Conservation (phyloP, 2,797 vertebrate genomes). For the Squalus acanthias region DNA sequence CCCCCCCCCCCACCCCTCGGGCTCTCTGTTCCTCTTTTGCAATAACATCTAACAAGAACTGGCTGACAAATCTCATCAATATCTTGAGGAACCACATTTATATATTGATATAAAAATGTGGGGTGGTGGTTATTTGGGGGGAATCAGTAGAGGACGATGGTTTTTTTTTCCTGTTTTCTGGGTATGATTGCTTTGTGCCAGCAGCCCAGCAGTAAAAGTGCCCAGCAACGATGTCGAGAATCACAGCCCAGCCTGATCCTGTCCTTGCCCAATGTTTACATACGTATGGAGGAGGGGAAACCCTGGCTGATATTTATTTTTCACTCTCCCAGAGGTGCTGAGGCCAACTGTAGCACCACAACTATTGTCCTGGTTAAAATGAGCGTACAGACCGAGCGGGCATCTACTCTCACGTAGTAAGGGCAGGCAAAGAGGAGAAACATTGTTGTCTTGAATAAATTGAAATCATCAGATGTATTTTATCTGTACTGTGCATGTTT, state of each 20-base stretch:
- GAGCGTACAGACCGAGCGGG: background rate
- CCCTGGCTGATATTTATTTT: background rate
- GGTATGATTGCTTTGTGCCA: background rate
- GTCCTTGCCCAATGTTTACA: background rate
- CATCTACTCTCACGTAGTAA: background rate
- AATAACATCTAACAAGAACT: background rate
- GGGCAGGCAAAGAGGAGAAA: background rate
- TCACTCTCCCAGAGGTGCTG: background rate
- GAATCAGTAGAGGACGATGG: background rate
- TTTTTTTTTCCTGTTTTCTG: background rate
- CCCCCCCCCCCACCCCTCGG: too few relatives aligned
- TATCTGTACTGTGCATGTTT: background rate
- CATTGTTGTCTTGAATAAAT: background rate
- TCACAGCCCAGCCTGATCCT: background rate
- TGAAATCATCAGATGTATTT: background rate
- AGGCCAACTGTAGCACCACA: background rate
- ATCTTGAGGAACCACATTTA: background rate
- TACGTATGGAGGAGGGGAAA: background rate
- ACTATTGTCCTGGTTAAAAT: background rate
- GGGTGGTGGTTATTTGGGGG: too few relatives aligned
- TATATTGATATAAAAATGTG: too few relatives aligned
- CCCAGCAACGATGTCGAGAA: background rate
- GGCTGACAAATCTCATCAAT: too few relatives aligned
- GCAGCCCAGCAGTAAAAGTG: too few relatives aligned
- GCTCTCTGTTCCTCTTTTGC: too few relatives aligned